phyloP scores from a whole-genome alignment of 2,888 invertebrate genomes.

The Nowickia ferox region DNA sequence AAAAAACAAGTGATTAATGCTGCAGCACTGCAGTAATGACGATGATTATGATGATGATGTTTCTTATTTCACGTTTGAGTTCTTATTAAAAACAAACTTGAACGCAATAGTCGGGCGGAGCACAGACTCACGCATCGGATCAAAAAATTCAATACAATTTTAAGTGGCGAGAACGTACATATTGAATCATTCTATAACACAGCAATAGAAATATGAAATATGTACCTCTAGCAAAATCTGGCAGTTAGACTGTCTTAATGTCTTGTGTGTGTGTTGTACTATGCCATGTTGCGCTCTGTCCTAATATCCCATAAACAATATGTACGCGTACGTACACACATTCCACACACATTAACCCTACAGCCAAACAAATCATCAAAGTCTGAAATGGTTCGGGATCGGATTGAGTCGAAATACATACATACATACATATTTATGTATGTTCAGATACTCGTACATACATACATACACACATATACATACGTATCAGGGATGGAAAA shows the following conservation, averaged over 20 bases:
- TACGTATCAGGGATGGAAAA: too few relatives aligned
- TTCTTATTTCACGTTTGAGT: constrained; percentile 68
- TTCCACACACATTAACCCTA: constrained; percentile 61
- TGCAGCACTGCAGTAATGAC: too few relatives aligned
- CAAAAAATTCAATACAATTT: constrained; percentile 50
- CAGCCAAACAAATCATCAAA: constrained; percentile 76
- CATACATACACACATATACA: not conserved
- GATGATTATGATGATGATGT: constrained; percentile 58
- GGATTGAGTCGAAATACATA: constrained; percentile 49
- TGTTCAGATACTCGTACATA: not conserved
- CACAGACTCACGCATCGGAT: constrained; percentile 62
- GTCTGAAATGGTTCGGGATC: constrained; percentile 64
- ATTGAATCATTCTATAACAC: constrained; percentile 31
- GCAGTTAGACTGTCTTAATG: constrained; percentile 34
- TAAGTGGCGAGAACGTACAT: constrained; percentile 48
- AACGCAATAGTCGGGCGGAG: constrained; percentile 60
- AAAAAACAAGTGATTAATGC: constrained; percentile 34
- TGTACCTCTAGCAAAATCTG: constrained; percentile 32
- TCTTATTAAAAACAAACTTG: constrained; percentile 69
- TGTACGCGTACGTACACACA: not conserved
- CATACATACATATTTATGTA: not conserved
- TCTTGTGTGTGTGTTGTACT: not conserved
- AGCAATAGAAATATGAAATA: constrained; percentile 48
- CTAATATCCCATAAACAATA: constrained; percentile 54
- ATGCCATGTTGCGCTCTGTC: constrained; percentile 27